A percentile compares a stretch with the other conserved stretches of the same genome.
phyloP scores from a whole-genome alignment of 2,797 vertebrate species.

The Florisuga fusca region DNA sequence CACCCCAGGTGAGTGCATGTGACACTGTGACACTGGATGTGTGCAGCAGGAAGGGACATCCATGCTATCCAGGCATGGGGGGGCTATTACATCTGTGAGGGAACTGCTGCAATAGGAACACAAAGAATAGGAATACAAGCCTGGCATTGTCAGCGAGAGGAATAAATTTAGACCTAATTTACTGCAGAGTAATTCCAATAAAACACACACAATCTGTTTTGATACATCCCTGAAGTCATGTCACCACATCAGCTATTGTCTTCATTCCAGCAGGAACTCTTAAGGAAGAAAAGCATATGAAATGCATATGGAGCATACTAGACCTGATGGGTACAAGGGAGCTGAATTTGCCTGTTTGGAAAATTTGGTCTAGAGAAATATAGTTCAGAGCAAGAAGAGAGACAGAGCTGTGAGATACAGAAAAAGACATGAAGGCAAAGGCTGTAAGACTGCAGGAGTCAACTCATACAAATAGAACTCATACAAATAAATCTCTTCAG shows the following conservation, averaged over 20 bases:
- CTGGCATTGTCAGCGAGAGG: constrained; percentile 26
- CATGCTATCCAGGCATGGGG: not conserved
- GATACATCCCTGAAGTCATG: constrained; percentile 59
- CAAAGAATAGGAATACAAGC: not conserved
- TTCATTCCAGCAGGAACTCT: constrained; percentile 42
- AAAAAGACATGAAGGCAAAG: not conserved
- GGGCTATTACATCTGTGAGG: not conserved
- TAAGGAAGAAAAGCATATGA: constrained; percentile 38
- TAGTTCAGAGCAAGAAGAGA: not conserved
- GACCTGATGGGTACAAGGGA: constrained; percentile 35
- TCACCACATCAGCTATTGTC: constrained; percentile 53
- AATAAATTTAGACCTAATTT: constrained; percentile 64
- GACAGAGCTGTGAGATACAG: not conserved
- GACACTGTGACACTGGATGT: not conserved
- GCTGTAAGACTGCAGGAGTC: not conserved
- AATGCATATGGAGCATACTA: constrained; percentile 12
- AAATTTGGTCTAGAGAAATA: constrained; percentile 16
- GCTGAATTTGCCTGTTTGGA: constrained; percentile 25
- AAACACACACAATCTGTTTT: constrained; percentile 52
- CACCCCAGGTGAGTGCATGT: rapidly evolving
- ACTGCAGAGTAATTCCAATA: constrained; percentile 45
- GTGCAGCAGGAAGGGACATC: not conserved
- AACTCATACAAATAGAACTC: not conserved
- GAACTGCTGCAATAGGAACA: not conserved
- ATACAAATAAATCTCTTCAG: not conserved